Evolutionary conservation across 1,140 invertebrate genomes (phyloP).

Genomic region (Meloidogyne hapla): DNA sequence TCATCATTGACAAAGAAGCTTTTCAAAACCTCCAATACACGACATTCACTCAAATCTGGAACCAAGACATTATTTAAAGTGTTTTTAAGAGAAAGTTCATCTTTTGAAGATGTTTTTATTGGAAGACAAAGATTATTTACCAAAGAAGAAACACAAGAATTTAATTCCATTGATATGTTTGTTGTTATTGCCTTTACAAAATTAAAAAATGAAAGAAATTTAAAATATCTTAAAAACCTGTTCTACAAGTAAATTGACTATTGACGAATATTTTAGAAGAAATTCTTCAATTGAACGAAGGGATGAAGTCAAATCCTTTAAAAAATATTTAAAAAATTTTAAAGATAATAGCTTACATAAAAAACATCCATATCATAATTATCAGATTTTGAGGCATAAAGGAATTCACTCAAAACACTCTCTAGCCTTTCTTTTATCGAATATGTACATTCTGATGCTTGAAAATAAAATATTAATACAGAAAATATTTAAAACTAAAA

Average conservation of each 20-base stretch:
- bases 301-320: constrained; percentile 11
- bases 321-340: background rate
- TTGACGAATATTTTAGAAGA: constrained; percentile 16
- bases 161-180: constrained; percentile 4
- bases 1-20: constrained; percentile 9
- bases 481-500: constrained; percentile 1
- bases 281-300: constrained; percentile 17
- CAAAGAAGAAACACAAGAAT: background rate
- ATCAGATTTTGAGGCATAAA: constrained; percentile 8
- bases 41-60: constrained; percentile 17
- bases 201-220: background rate
- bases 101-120: background rate
- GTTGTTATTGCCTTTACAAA: constrained; percentile 3
- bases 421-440: constrained; percentile 14
- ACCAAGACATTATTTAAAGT: background rate
- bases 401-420: constrained; percentile 10
- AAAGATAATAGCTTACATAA: constrained; percentile 10
- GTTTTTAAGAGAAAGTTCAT: constrained; percentile 6
- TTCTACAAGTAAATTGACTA: constrained; percentile 3
- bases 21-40: constrained; percentile 11
- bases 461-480: background rate
- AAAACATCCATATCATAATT: constrained; percentile 14
- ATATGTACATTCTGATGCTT: constrained; percentile 7
- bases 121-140: background rate
- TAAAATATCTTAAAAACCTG: constrained; percentile 18